Percentiles rank a stretch among this genome's conserved stretches.
Evolutionary conservation across 2,797 vertebrate genomes (phyloP).

Genomic region (Myotis myotis): DNA sequence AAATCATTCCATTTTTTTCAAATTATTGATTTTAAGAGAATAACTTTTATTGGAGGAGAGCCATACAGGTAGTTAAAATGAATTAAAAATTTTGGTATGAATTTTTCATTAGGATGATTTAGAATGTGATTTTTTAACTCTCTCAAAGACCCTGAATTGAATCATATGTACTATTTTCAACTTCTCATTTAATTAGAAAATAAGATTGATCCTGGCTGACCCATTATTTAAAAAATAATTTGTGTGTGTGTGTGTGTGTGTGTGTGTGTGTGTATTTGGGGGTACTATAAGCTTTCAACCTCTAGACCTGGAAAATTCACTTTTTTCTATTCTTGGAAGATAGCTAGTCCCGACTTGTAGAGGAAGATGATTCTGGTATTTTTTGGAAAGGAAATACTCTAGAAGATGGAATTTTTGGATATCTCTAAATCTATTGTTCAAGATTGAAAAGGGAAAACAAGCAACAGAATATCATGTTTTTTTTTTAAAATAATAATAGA

Average conservation of each 20-base stretch:
- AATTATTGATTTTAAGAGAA: constrained; percentile 18
- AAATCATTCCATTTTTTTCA: constrained; percentile 33
- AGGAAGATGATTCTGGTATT: constrained; percentile 38
- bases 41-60: constrained; percentile 17
- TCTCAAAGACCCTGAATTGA: background rate
- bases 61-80: background rate
- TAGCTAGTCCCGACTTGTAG: constrained; percentile 37
- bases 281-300: background rate
- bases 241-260: background rate
- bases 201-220: background rate
- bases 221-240: constrained; percentile 39
- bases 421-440: constrained; percentile 58
- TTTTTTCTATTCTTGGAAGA: background rate
- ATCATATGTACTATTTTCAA: background rate
- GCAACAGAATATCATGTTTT: background rate
- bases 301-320: constrained; percentile 31
- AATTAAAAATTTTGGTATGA: background rate
- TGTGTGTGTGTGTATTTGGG: background rate
- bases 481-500: constrained; percentile 31
- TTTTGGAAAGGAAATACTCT: constrained; percentile 27
- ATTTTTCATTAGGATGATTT: constrained; percentile 28
- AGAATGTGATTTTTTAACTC: constrained; percentile 31
- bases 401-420: constrained; percentile 49
- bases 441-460: constrained; percentile 22
- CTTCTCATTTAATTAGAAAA: constrained; percentile 34